Evolutionary conservation across 2,113 vertebrate species (phyloP).

Genomic region (Piliocolobus tephrosceles): DNA sequence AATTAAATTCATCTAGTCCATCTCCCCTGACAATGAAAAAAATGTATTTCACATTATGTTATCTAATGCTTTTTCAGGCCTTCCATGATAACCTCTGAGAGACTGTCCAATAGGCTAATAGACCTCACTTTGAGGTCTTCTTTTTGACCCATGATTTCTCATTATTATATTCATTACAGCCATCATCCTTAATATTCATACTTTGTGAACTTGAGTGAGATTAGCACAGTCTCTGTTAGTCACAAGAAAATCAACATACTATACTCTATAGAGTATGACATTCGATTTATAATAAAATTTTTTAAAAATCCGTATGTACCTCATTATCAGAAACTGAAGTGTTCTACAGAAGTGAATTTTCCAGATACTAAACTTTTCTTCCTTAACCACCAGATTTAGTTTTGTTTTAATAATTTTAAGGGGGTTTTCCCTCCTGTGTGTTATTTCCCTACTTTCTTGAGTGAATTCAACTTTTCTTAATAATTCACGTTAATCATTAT

Average conservation of each 20-base stretch:
- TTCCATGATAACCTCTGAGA: slow-evolving; percentile 15
- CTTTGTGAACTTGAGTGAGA: slow-evolving; percentile 20
- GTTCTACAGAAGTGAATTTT: background rate
- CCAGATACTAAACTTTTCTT: background rate
- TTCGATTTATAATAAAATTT: too few species aligned
- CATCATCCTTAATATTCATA: background rate
- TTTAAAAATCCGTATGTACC: background rate
- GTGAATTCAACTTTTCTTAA: background rate
- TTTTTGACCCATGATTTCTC: slow-evolving; percentile 41
- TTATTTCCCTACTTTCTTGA: background rate
- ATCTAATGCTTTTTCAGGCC: background rate
- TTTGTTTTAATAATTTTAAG: background rate
- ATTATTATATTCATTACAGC: slow-evolving; percentile 34
- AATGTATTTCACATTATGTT: slow-evolving; percentile 40
- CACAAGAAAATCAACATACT: background rate
- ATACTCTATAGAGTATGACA: too few species aligned
- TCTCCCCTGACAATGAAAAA: slow-evolving; percentile 59
- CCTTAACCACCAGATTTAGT: background rate
- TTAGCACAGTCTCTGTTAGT: background rate
- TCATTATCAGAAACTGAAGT: slow-evolving; percentile 8
- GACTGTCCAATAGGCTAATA: slow-evolving; percentile 24
- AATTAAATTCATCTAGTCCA: slow-evolving; percentile 63
- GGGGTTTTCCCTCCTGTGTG: background rate
- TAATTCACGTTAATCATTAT: slow-evolving; percentile 20
- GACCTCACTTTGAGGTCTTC: slow-evolving; percentile 14